Conservation (phyloP, 2,797 vertebrate genomes). For the Phataginus tetradactyla region DNA sequence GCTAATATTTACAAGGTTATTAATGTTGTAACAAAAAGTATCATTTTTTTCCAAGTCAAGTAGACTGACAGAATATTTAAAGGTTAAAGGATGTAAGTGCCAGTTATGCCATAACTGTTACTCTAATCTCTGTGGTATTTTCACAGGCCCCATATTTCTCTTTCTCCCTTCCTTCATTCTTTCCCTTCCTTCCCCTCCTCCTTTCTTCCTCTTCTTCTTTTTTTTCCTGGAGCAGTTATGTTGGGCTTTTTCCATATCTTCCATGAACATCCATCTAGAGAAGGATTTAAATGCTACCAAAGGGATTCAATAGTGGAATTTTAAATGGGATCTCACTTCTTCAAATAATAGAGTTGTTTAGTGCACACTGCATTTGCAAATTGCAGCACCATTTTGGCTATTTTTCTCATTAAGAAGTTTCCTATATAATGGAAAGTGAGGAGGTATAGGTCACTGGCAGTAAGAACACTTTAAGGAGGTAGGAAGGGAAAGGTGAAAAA, state of each 20-base stretch:
- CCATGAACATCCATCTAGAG: not conserved
- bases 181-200: too few species aligned
- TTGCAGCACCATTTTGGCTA: not conserved
- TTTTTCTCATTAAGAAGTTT: not conserved
- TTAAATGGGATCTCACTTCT: not conserved
- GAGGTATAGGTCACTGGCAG: not conserved
- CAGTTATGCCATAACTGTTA: not conserved
- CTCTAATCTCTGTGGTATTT: not conserved
- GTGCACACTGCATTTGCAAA: not conserved
- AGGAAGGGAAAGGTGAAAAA: not conserved
- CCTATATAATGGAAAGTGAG: not conserved
- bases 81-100: not conserved
- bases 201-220: not conserved
- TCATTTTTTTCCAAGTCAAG: not conserved
- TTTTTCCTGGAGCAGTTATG: not conserved
- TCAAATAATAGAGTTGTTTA: not conserved
- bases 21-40: not conserved
- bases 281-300: not conserved
- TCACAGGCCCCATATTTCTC: not conserved
- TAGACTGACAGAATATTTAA: not conserved
- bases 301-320: not conserved
- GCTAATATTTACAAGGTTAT: not conserved
- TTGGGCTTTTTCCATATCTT: not conserved
- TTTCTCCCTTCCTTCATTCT: not conserved
- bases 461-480: not conserved